phyloP scores from a whole-genome alignment of 2,888 invertebrate species.

The Ochropacha duplaris region DNA sequence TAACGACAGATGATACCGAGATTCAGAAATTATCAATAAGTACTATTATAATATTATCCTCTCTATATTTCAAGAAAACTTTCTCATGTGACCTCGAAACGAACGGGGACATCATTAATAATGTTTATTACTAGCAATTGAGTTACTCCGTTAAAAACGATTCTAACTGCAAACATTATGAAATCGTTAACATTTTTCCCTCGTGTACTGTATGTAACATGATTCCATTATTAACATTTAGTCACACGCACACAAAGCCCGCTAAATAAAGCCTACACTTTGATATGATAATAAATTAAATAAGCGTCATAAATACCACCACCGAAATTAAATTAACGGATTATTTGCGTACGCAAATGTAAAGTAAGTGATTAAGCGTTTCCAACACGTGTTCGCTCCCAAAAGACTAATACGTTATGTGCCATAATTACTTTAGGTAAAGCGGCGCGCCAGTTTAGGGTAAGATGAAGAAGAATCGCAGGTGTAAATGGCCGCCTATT shows the following conservation, averaged over 20 bases:
- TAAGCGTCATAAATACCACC: slow-evolving; percentile 75
- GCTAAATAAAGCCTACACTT: slow-evolving; percentile 73
- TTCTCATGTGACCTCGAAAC: slow-evolving; percentile 17
- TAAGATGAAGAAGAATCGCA: slow-evolving; percentile 81
- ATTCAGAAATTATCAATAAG: slow-evolving; percentile 61
- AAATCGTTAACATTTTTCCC: slow-evolving; percentile 65
- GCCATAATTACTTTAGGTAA: slow-evolving; percentile 80
- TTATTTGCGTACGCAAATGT: slow-evolving; percentile 79
- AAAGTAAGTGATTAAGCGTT: slow-evolving; percentile 80
- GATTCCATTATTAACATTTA: slow-evolving; percentile 72
- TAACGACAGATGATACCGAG: slow-evolving; percentile 60
- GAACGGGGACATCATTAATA: slow-evolving; percentile 21
- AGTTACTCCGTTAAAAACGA: slow-evolving; percentile 51
- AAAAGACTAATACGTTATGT: slow-evolving; percentile 80
- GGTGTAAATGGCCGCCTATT: slow-evolving; percentile 77
- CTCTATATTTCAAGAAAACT: slow-evolving; percentile 21
- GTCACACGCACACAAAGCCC: slow-evolving; percentile 67
- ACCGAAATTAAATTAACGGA: slow-evolving; percentile 77
- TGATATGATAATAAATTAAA: slow-evolving; percentile 80
- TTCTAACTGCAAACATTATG: slow-evolving; percentile 57
- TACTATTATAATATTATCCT: slow-evolving; percentile 48
- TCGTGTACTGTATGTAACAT: slow-evolving; percentile 58
- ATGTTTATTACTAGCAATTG: slow-evolving; percentile 35
- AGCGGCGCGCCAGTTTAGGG: slow-evolving; percentile 74
- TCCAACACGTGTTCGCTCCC: slow-evolving; percentile 76